These are phyloP conservation scores for Drosophila basisetae DNA, from an alignment of 2,888 invertebrate genomes.

Conservation along the genomic window DNA sequence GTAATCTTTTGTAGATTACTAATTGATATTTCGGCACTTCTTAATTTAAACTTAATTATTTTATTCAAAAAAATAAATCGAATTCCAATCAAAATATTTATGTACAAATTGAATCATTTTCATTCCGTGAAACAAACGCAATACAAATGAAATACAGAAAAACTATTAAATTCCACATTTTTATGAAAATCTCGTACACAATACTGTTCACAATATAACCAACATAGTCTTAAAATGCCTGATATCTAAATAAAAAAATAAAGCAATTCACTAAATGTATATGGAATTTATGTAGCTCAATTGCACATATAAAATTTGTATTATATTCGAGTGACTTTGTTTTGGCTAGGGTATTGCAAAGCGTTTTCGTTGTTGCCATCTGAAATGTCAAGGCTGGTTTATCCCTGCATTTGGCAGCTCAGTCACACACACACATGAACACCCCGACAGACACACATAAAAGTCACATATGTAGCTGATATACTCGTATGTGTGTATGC, in stretches of 20 bases:
- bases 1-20: background rate
- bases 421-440: conserved; percentile 16
- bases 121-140: background rate
- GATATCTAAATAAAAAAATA: background rate
- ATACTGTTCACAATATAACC: background rate
- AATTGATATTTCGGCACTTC: background rate
- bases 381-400: conserved; percentile 77
- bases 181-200: background rate
- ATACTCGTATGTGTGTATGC: conserved; percentile 14
- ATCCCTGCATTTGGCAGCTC: conserved; percentile 69
- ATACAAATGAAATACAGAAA: background rate
- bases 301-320: background rate
- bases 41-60: background rate
- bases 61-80: background rate
- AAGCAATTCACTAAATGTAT: background rate
- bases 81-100: background rate
- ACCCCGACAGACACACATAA: background rate
- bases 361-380: conserved; percentile 36
- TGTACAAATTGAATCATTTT: background rate
- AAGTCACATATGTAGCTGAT: conserved; percentile 10
- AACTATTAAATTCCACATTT: background rate
- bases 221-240: background rate
- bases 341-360: conserved; percentile 36
- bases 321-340: conserved; percentile 2
- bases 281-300: background rate